Evolutionary conservation across 2,888 invertebrate species (phyloP).

Genomic region (Tenthredo amoena): DNA sequence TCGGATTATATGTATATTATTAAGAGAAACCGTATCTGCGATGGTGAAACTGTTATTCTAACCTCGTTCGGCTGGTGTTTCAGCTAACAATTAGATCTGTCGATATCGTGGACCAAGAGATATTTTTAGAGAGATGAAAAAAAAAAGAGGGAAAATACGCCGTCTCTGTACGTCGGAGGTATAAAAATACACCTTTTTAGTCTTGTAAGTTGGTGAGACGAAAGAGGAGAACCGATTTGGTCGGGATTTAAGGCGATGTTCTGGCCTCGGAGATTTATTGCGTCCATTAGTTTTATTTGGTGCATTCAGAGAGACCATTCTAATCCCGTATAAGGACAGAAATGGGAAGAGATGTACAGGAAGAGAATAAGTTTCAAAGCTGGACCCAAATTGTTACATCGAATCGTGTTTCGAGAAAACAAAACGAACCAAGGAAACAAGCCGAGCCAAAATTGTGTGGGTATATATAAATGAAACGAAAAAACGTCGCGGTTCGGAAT

Average conservation of each 20-base stretch:
- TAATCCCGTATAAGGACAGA: constrained; percentile 59
- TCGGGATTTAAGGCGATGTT: constrained; percentile 48
- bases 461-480: background rate
- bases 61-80: background rate
- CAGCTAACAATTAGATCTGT: constrained; percentile 19
- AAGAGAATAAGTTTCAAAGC: constrained; percentile 40
- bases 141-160: background rate
- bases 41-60: background rate
- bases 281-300: constrained; percentile 60
- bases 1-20: constrained; percentile 13
- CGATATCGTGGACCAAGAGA: background rate
- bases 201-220: constrained; percentile 38
- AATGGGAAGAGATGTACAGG: constrained; percentile 47
- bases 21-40: background rate
- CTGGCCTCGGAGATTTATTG: constrained; percentile 56
- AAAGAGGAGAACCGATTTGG: constrained; percentile 49
- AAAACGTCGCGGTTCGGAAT: constrained; percentile 32
- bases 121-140: background rate
- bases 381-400: constrained; percentile 47
- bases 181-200: constrained; percentile 49
- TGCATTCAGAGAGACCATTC: constrained; percentile 56
- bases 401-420: constrained; percentile 25
- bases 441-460: constrained; percentile 14
- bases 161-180: background rate
- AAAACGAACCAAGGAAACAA: background rate